Evolutionary conservation across 2,888 invertebrate genomes (phyloP).

Genomic region (Sarcophaga caerulescens): DNA sequence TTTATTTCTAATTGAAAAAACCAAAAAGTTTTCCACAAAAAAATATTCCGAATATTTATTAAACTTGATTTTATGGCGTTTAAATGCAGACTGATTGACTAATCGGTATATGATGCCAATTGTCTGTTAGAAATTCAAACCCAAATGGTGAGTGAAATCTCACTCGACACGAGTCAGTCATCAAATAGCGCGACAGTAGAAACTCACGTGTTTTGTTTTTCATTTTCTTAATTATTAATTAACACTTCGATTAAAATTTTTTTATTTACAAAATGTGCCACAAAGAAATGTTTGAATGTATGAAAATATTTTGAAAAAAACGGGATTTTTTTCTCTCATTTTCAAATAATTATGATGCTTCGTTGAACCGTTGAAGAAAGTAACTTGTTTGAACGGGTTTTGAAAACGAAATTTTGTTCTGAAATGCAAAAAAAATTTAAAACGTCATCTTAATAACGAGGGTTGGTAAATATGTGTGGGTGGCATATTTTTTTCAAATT

Average conservation of each 20-base stretch:
- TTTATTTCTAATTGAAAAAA: no score
- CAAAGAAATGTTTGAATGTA: no score
- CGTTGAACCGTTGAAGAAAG: neutral
- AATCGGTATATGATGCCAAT: neutral
- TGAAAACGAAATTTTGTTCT: neutral
- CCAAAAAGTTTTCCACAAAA: no score
- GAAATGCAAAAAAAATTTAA: no score
- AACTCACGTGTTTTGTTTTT: slow-evolving; percentile 17
- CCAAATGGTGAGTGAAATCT: neutral
- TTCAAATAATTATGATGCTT: neutral
- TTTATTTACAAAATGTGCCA: no score
- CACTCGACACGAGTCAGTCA: neutral
- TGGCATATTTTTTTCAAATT: no score
- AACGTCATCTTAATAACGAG: neutral
- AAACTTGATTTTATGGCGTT: neutral
- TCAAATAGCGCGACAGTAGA: neutral
- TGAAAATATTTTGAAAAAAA: no score
- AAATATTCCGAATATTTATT: neutral
- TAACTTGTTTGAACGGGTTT: neutral
- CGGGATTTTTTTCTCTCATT: neutral
- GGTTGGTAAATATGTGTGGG: no score
- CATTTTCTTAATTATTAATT: slow-evolving; percentile 25
- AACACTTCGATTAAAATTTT: slow-evolving; percentile 1
- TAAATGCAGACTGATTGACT: neutral
- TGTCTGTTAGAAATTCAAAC: neutral